Evolutionary conservation across 2,113 vertebrate genomes (phyloP).

Genomic region (Connochaetes taurinus): DNA sequence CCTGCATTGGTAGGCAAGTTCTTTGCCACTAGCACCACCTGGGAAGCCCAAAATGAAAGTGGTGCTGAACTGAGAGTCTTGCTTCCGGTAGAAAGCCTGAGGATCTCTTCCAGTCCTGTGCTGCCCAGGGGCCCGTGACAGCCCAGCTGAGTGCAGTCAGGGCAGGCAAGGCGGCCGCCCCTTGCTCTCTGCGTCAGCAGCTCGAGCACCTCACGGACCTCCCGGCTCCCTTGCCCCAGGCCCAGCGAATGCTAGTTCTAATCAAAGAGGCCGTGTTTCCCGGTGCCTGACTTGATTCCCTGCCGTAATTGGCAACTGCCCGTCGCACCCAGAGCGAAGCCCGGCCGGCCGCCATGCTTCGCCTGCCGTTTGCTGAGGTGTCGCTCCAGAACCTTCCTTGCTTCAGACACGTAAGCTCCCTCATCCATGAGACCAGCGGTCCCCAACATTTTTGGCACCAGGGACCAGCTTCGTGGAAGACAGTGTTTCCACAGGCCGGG

Average conservation of each 20-base stretch:
- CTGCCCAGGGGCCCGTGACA: rapidly evolving
- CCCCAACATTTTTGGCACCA: neutral
- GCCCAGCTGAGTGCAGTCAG: neutral
- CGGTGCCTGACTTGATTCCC: neutral
- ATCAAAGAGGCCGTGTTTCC: neutral
- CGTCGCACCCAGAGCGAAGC: rapidly evolving
- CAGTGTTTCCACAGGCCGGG: neutral
- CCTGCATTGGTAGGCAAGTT: neutral
- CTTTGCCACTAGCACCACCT: neutral
- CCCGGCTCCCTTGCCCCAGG: neutral
- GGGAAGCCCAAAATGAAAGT: neutral
- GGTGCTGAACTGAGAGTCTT: neutral
- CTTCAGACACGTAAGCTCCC: neutral
- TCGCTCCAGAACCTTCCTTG: neutral
- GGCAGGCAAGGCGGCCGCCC: rapidly evolving
- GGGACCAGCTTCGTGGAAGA: neutral
- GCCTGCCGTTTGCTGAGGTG: neutral
- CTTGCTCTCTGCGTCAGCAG: neutral
- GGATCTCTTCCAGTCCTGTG: rapidly evolving
- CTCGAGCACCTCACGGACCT: neutral
- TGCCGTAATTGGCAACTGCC: rapidly evolving
- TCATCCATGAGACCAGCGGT: neutral
- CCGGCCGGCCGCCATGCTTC: neutral
- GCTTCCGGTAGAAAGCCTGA: neutral
- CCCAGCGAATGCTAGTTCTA: neutral